A percentile compares a stretch with the other conserved stretches of the same genome.
These are phyloP conservation scores for Belonocnema kinseyi DNA, from an alignment of 1,140 invertebrate genomes.

Conservation along the genomic window DNA sequence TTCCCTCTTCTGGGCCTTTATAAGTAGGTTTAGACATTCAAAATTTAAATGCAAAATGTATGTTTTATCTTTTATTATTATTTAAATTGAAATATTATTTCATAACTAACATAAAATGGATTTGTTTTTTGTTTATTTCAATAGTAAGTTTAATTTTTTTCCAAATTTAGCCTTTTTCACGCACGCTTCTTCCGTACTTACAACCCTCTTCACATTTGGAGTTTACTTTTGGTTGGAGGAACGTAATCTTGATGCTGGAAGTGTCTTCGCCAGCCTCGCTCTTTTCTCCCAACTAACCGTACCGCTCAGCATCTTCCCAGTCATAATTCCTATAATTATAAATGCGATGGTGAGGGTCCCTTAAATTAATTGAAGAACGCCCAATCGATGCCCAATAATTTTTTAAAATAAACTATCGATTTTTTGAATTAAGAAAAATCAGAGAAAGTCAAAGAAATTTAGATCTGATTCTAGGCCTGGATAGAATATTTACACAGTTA, in stretches of 20 bases:
- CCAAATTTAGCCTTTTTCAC: conserved; percentile 81
- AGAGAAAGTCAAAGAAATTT: too few relatives aligned
- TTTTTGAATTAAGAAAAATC: too few relatives aligned
- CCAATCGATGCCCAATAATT: too few relatives aligned
- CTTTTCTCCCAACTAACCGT: conserved; percentile 89
- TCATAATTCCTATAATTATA: conserved; percentile 86
- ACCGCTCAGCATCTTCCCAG: conserved; percentile 86
- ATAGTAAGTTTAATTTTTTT: background rate
- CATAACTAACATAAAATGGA: too few relatives aligned
- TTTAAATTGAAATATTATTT: too few relatives aligned
- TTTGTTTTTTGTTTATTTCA: background rate
- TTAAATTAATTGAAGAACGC: background rate
- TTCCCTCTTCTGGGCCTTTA: conserved; percentile 84
- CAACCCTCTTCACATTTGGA: conserved; percentile 84
- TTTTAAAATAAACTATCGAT: too few relatives aligned
- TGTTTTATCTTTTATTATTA: conserved; percentile 48
- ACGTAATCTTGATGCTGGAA: conserved; percentile 79
- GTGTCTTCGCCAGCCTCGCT: conserved; percentile 85
- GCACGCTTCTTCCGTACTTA: conserved; percentile 83
- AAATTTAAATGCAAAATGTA: conserved; percentile 31
- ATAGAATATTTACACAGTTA: too few relatives aligned
- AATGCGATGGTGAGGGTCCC: conserved; percentile 80
- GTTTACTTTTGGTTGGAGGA: conserved; percentile 79
- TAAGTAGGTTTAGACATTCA: conserved; percentile 77
- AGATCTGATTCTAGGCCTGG: too few relatives aligned